Conservation (phyloP, 64 coral and sea anemone species). For the Stylophora pistillata region DNA sequence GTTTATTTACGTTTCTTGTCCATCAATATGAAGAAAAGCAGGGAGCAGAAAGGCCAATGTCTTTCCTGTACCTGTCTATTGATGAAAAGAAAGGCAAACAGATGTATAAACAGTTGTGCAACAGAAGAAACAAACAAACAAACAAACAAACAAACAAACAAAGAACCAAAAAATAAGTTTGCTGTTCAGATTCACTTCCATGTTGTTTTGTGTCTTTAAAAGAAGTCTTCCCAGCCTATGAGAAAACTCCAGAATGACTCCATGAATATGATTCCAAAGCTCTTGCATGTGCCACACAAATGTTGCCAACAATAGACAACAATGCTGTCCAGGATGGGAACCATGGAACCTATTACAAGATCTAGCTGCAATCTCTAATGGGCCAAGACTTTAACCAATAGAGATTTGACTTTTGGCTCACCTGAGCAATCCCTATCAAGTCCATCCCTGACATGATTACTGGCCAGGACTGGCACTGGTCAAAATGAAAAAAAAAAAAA, state of each 20-base stretch:
- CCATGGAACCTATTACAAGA: no score
- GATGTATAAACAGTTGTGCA: not conserved
- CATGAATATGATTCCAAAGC: no score
- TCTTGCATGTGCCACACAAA: no score
- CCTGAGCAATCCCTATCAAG: conserved; percentile 97
- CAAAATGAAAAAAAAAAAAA: conserved; percentile 33
- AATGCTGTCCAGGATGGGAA: no score
- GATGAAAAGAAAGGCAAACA: not conserved
- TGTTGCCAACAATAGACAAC: no score
- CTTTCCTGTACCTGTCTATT: conserved; percentile 97
- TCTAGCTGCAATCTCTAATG: no score
- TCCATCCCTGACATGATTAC: conserved; percentile 91
- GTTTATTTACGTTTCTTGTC: conserved; percentile 79
- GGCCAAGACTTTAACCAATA: no score
- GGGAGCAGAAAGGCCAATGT: conserved; percentile 92
- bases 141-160: no score
- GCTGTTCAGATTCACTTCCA: not conserved
- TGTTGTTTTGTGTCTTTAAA: not conserved
- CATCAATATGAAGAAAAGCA: conserved; percentile 93
- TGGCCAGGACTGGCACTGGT: conserved; percentile 96
- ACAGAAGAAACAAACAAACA: no score
- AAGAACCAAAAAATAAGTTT: no score
- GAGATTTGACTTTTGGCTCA: not conserved
- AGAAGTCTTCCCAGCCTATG: not conserved
- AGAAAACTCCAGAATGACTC: no score